These are phyloP conservation scores for Aphis gossypii DNA, from an alignment of 1,140 invertebrate species.

Conservation along the genomic window DNA sequence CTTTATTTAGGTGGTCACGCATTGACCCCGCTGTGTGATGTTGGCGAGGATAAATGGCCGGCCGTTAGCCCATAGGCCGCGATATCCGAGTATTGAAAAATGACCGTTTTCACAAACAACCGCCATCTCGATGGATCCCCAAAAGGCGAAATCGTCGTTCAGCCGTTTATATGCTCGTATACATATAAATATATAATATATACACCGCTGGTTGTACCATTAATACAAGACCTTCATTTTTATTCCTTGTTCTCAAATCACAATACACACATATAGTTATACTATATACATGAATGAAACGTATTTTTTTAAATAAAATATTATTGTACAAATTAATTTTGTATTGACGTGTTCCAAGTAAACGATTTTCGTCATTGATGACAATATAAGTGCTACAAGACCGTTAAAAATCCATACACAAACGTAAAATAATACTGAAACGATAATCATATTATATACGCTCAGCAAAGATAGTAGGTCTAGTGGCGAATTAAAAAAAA, in stretches of 20 bases:
- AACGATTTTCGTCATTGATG: not conserved
- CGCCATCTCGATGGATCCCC: too few species aligned
- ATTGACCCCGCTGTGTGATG: not conserved
- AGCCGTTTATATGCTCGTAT: not conserved
- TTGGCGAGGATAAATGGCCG: slow-evolving; percentile 31
- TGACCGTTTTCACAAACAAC: slow-evolving; percentile 18
- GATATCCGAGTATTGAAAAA: slow-evolving; percentile 39
- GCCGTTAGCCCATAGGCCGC: slow-evolving; percentile 31
- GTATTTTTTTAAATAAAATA: not conserved
- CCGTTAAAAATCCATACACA: too few species aligned
- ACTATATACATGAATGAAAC: not conserved
- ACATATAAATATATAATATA: not conserved
- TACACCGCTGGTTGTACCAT: not conserved
- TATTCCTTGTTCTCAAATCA: not conserved
- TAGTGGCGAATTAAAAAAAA: not conserved
- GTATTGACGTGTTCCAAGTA: not conserved
- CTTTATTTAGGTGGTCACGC: slow-evolving; percentile 36
- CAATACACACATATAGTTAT: not conserved
- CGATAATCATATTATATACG: not conserved
- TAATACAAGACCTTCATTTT: not conserved
- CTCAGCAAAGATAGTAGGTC: not conserved
- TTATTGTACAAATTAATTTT: not conserved
- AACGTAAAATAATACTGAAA: too few species aligned
- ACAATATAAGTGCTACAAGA: too few species aligned
- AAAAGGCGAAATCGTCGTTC: not conserved